Conservation (phyloP, 2,888 invertebrate genomes). For the Lycophotia porphyrea region DNA sequence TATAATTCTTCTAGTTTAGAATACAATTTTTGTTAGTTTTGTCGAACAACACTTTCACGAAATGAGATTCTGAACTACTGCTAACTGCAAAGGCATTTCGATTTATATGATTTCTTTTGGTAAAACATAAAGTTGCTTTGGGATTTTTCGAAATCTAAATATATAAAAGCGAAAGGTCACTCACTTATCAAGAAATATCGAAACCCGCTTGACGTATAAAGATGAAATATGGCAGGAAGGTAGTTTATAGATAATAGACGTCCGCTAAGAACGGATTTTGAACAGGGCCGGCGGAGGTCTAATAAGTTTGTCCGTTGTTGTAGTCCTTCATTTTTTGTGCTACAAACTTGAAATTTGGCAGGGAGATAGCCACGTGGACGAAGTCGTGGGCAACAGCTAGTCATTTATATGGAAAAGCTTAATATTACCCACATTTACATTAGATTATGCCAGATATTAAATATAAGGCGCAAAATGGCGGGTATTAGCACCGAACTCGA, state of each 20-base stretch:
- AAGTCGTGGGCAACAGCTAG: too few species aligned
- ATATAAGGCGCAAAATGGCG: background rate
- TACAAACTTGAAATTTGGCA: too few species aligned
- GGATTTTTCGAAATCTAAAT: background rate
- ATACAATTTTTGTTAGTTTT: background rate
- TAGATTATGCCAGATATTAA: constrained; percentile 4
- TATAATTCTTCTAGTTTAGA: background rate
- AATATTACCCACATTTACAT: background rate
- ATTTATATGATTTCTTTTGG: background rate
- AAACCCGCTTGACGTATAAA: too few species aligned
- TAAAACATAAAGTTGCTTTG: background rate
- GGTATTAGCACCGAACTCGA: background rate
- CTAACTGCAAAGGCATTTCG: background rate
- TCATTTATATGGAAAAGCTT: background rate
- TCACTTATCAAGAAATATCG: too few species aligned
- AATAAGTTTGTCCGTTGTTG: too few species aligned
- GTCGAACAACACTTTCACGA: background rate
- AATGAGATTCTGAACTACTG: background rate
- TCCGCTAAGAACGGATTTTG: too few species aligned
- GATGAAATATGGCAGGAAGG: too few species aligned
- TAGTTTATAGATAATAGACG: too few species aligned
- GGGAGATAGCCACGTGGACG: too few species aligned
- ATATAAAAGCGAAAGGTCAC: too few species aligned
- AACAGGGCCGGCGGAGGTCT: too few species aligned
- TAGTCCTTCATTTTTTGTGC: too few species aligned